Base-by-base conservation (phyloP, 64 coral and sea anemone species). In the Hydrozoanthus tunicans region DNA sequence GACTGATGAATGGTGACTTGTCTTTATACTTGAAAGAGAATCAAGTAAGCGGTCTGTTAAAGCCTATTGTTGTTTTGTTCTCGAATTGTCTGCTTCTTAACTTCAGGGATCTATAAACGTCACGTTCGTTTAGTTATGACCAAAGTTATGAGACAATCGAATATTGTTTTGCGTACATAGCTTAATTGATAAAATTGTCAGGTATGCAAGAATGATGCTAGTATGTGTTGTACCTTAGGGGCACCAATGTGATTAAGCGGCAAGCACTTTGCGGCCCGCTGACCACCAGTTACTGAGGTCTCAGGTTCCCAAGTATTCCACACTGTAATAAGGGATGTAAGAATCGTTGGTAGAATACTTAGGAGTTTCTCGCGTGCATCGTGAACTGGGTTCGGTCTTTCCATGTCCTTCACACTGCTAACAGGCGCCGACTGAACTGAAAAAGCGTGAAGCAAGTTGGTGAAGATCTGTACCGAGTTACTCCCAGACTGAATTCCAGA, bases 381-480 rank as follows among this genome's bases (percentile, higher is more conserved):
- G 8, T 95, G 79, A 53, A 95, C 82, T 7, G 94, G 91, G 51
- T 91, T 93, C 3, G 96, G 91, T 13, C 80, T 93, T 25, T 98
- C 94, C 53, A 89, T 80, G 56, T 85, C 93, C 53, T 93, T 83
- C n/a, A 89, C 90, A 70, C 80, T 90, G 81, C 89, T 91, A 17
- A 91, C 81, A 1, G 92, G 82, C 10, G 95, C 89, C 4, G 92
- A 89, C 83, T 96, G 95, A 5, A 90, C 81, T 2, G 96, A 98
- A 75, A 98, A 98, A 17, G 94, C 96, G 59, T 98, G 96, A 17
- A 98, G 96, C 63, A 98, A 77, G 81, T 98, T 98, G 10, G 94
- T 90, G 73, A 98, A 98, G 85, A 98, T 98, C 53, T 98, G 96
- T 3, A 85, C 91, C 20, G 91, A 83, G 52, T 90, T 95, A 11